Percentiles rank a stretch among this genome's conserved stretches.
phyloP scores from a whole-genome alignment of 2,797 vertebrate species.

The Sitta carolinensis region DNA sequence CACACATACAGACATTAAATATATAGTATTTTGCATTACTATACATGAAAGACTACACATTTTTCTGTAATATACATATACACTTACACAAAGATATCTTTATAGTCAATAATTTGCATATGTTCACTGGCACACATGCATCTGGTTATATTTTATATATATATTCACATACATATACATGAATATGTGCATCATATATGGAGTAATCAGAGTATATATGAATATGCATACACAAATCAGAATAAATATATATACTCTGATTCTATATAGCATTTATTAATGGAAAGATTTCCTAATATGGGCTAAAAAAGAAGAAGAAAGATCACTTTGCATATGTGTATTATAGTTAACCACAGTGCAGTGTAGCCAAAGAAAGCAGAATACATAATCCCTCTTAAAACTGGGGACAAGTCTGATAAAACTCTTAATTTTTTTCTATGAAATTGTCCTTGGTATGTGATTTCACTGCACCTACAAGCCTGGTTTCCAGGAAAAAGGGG shows the following conservation, averaged over 20 bases:
- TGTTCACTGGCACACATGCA: not conserved
- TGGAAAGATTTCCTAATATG: not conserved
- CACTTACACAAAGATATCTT: not conserved
- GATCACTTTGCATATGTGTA: not conserved
- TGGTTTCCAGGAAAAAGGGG: not conserved
- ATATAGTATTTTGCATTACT: not conserved
- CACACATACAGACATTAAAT: not conserved
- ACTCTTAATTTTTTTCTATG: not conserved
- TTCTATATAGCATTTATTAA: not conserved
- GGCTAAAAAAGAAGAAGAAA: not conserved
- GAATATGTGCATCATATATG: not conserved
- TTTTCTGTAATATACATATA: not conserved
- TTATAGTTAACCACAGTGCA: not conserved
- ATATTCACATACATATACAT: not conserved
- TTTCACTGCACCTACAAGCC: not conserved
- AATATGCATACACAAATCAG: not conserved
- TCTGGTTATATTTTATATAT: not conserved
- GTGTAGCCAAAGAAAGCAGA: not conserved
- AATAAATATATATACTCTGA: not conserved
- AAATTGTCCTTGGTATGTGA: not conserved
- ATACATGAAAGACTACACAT: not conserved
- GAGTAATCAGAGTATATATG: not conserved
- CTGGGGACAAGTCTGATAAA: not conserved
- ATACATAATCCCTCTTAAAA: not conserved
- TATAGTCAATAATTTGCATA: not conserved